Evolutionary conservation across 1,140 invertebrate species (phyloP).

Genomic region (Stegodyphus dumicola): DNA sequence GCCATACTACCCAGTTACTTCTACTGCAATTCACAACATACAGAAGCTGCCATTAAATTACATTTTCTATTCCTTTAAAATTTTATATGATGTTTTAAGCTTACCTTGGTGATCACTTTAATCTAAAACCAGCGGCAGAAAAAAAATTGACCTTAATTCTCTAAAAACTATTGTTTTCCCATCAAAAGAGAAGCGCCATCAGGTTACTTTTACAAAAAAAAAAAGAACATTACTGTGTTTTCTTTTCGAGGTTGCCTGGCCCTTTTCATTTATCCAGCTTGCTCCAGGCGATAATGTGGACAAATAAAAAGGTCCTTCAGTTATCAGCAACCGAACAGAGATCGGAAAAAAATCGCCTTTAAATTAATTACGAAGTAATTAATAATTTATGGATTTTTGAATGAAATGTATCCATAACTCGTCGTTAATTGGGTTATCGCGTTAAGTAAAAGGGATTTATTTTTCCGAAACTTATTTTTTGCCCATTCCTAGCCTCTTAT

Average conservation of each 20-base stretch:
- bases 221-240: background rate
- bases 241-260: background rate
- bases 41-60: too few relatives aligned
- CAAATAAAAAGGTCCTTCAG: background rate
- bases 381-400: conserved; percentile 61
- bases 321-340: background rate
- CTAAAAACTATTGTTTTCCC: background rate
- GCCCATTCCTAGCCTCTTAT: conserved; percentile 24
- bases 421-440: conserved; percentile 58
- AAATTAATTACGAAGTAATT: conserved; percentile 61
- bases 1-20: too few relatives aligned
- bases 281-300: background rate
- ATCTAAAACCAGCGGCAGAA: too few relatives aligned
- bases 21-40: too few relatives aligned
- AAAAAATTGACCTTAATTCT: too few relatives aligned
- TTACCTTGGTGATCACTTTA: too few relatives aligned
- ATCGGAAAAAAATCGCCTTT: conserved; percentile 4
- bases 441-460: conserved; percentile 58
- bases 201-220: background rate
- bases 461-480: conserved; percentile 40
- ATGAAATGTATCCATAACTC: conserved; percentile 57
- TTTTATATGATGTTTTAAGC: too few relatives aligned
- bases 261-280: background rate
- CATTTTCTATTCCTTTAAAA: too few relatives aligned
- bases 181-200: background rate